Evolutionary conservation across 2,113 vertebrate genomes (phyloP), one percentile per base, ranked within the genome.

Genomic region (Pseudorectes ferrugineus): DNA sequence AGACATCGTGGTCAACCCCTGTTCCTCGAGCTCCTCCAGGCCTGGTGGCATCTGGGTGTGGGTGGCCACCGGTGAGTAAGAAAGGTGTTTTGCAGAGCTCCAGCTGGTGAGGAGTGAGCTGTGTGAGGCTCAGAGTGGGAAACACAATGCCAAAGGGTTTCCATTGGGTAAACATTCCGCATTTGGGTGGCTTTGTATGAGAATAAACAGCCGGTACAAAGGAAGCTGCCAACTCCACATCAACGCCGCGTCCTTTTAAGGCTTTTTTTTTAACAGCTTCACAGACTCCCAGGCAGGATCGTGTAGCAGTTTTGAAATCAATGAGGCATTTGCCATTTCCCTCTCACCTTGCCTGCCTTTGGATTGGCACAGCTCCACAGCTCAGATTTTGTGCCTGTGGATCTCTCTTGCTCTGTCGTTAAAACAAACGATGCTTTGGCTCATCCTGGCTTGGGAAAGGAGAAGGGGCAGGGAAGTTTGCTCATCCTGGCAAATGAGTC

Each of bases 251-350:
- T 70, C 48, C 71, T 94, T 93, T 65, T 65, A 81, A 88, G 38
- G 42, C 14, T 38, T 17, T 43, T 51, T 16, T 45, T 54, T 70
- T 73, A 72, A 55, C 94, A 91, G 51, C 62, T 92, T 95, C 51
- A 17, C 81, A 48, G 67, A 20, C 48, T 96, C 33, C 17, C 78
- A 85, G 67, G 58, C 73, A 79, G 59, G 51, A 94, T 92, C 75
- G 58, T 92, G 89, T 75, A 89, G 85, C 93, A 93, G 94, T 26
- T 89, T 79, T 70, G 28, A 83, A 94, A 91, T 59, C 88, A 80
- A 4, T 79, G 90, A 94, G 43, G 38, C 74, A 57, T 86, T 83
- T 96, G 90, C 59, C 76, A 83, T 96, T 95, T 96, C 75, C 23
- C 26, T 80, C 90, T 90, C 85, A 88, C 85, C 93, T 95, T 66